Evolutionary conservation across 2,113 vertebrate species (phyloP).

Genomic region (Syrrhaptes paradoxus): DNA sequence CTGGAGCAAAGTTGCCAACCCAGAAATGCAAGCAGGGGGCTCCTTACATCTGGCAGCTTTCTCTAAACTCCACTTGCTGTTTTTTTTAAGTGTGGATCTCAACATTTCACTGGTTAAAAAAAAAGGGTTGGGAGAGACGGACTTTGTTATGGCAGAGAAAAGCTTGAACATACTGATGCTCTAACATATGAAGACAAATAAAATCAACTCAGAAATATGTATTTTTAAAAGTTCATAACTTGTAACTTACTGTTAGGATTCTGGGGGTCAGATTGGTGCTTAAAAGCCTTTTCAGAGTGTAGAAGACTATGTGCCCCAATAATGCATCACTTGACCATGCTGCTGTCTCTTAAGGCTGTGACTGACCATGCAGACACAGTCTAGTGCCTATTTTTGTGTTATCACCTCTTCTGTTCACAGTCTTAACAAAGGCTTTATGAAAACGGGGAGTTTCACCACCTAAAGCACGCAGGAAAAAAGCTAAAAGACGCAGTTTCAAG

Average conservation of each 20-base stretch:
- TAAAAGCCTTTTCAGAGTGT: background rate
- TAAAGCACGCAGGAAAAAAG: background rate
- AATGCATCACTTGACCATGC: background rate
- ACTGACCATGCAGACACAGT: fast-evolving
- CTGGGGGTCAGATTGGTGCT: background rate
- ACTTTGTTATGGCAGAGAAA: background rate
- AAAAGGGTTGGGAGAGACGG: background rate
- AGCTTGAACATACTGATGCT: background rate
- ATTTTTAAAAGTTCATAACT: background rate
- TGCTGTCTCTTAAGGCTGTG: background rate
- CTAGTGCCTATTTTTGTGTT: background rate
- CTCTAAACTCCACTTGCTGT: background rate
- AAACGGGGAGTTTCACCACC: background rate
- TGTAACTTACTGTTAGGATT: background rate
- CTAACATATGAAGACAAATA: background rate
- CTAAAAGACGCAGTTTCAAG: background rate
- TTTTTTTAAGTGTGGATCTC: background rate
- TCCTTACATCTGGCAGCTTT: background rate
- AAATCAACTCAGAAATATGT: background rate
- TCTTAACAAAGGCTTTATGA: background rate
- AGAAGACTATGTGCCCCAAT: background rate
- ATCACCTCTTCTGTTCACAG: background rate
- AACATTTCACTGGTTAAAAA: background rate
- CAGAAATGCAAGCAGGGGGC: background rate
- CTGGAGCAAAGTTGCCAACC: background rate